phyloP scores from a whole-genome alignment of 2,113 vertebrate genomes.

The Actenoides hombroni region DNA sequence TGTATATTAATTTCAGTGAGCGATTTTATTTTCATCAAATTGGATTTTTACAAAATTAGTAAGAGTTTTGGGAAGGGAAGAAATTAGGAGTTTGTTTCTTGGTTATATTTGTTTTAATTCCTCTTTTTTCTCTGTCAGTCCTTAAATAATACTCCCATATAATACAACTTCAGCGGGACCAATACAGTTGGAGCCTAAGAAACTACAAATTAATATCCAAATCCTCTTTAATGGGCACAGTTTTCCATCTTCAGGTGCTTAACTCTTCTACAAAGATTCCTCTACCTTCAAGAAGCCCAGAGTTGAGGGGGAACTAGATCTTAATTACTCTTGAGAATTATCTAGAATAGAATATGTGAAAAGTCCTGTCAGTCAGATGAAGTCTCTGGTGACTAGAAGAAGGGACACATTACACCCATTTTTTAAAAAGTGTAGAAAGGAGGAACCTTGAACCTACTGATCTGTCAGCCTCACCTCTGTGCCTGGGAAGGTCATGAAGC shows the following conservation, averaged over 20 bases:
- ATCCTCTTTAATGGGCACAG: background rate
- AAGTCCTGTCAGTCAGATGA: too few species aligned
- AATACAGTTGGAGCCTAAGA: background rate
- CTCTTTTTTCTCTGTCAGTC: background rate
- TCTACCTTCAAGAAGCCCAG: background rate
- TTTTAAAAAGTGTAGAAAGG: too few species aligned
- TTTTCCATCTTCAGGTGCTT: background rate
- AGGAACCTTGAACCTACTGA: too few species aligned
- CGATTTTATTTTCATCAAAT: background rate
- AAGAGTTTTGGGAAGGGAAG: background rate
- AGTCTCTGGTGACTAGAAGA: too few species aligned
- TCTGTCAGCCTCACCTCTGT: too few species aligned
- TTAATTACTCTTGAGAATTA: background rate
- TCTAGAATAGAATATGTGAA: background rate
- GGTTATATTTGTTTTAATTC: background rate
- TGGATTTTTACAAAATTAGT: constrained; percentile 3
- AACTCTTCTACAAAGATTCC: background rate
- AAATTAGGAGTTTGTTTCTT: background rate
- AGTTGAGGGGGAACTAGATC: background rate
- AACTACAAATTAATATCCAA: background rate
- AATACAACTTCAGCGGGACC: background rate
- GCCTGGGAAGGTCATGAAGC: too few species aligned
- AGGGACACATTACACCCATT: too few species aligned
- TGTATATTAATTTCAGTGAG: constrained; percentile 22
- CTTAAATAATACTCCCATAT: background rate